Conservation (phyloP, 2,888 invertebrate genomes). For the Cremastinae sp. region DNA sequence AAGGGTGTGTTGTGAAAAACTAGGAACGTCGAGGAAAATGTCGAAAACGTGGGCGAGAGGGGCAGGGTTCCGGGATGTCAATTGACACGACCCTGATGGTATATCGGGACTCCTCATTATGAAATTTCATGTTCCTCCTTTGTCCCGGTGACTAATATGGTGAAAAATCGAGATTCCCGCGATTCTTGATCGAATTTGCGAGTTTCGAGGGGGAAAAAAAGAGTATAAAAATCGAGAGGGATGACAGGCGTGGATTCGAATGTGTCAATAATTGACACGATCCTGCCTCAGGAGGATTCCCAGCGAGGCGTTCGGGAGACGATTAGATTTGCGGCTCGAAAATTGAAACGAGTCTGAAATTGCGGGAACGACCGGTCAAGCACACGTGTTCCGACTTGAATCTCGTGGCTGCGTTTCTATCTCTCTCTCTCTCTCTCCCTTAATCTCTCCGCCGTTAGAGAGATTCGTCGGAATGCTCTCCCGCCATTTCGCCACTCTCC, state of each 20-base stretch:
- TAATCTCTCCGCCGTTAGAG: constrained; percentile 19
- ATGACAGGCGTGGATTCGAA: too few species aligned
- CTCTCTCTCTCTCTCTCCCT: constrained; percentile 10
- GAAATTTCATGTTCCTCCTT: constrained; percentile 16
- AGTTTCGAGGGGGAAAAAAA: too few species aligned
- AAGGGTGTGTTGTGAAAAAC: too few species aligned
- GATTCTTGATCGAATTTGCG: background rate
- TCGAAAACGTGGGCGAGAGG: constrained; percentile 3
- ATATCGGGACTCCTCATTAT: constrained; percentile 34
- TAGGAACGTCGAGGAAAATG: too few species aligned
- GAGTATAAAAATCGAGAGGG: too few species aligned
- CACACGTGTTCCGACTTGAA: constrained; percentile 38
- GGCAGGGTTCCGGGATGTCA: constrained; percentile 55
- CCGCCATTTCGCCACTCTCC: constrained; percentile 71
- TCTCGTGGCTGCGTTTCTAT: constrained; percentile 50
- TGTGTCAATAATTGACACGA: too few species aligned
- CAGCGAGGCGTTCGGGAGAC: too few species aligned
- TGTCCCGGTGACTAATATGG: background rate
- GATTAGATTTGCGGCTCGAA: background rate
- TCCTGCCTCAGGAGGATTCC: background rate
- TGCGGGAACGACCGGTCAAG: constrained; percentile 38
- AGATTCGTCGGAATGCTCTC: constrained; percentile 60
- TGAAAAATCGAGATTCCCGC: background rate
- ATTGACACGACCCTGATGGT: constrained; percentile 68
- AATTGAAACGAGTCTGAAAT: background rate